Evolutionary conservation across 1,140 invertebrate genomes (phyloP).

Genomic region (Penaeus vannamei): DNA sequence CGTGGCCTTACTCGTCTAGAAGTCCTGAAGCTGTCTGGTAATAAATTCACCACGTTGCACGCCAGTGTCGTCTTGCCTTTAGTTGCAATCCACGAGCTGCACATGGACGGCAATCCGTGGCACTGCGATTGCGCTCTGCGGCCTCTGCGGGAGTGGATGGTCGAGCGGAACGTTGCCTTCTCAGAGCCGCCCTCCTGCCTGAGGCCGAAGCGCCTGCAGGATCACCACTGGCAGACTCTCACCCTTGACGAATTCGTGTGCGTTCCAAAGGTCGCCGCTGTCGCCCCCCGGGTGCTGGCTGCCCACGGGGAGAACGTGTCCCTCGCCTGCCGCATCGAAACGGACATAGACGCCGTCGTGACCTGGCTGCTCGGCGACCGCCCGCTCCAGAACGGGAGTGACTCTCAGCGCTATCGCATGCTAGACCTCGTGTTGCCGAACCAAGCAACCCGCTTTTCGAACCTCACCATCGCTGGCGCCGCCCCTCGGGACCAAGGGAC

Average conservation of each 20-base stretch:
- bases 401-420: conserved; percentile 61
- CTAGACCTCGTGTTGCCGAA: conserved; percentile 58
- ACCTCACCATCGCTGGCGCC: conserved; percentile 80
- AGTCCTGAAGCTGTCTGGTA: conserved; percentile 83
- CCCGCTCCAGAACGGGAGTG: conserved; percentile 73
- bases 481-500: conserved; percentile 81
- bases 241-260: conserved; percentile 86
- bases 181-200: conserved; percentile 80
- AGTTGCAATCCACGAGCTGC: conserved; percentile 80
- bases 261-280: conserved; percentile 74
- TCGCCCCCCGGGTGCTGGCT: conserved; percentile 62
- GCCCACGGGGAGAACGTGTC: conserved; percentile 81
- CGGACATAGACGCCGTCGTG: conserved; percentile 79
- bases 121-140: conserved; percentile 85
- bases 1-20: conserved; percentile 81
- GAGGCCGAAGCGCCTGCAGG: conserved; percentile 76
- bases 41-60: conserved; percentile 78
- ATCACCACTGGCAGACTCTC: conserved; percentile 81
- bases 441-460: conserved; percentile 70
- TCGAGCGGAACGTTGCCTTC: conserved; percentile 81
- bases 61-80: conserved; percentile 79
- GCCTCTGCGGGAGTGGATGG: conserved; percentile 84
- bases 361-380: conserved; percentile 75
- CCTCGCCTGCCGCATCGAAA: conserved; percentile 80
- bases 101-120: conserved; percentile 85